These are phyloP conservation scores for Rhinophrynus dorsalis DNA, from an alignment of 2,797 vertebrate genomes.

Conservation along the genomic window DNA sequence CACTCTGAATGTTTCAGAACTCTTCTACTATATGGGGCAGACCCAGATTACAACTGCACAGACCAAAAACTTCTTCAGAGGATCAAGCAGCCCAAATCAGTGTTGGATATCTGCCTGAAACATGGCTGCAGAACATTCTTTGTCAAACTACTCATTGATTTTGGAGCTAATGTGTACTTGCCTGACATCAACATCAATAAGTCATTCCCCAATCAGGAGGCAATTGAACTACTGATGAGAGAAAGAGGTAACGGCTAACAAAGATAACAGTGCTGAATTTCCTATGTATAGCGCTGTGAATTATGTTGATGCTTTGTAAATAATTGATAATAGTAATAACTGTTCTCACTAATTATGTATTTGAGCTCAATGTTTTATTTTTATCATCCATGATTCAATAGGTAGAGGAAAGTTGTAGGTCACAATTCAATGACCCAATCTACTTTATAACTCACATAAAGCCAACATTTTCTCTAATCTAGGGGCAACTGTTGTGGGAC, in stretches of 20 bases:
- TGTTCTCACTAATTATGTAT: too few relatives aligned
- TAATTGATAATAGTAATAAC: too few relatives aligned
- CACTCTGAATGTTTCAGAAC: constrained; percentile 87
- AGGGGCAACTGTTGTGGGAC: too few relatives aligned
- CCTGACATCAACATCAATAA: constrained; percentile 67
- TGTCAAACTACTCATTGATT: constrained; percentile 87
- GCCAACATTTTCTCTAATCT: too few relatives aligned
- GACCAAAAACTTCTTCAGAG: constrained; percentile 76
- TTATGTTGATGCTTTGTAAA: too few relatives aligned
- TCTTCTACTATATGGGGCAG: constrained; percentile 83
- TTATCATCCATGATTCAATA: too few relatives aligned
- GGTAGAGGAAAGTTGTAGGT: too few relatives aligned
- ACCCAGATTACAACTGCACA: constrained; percentile 90
- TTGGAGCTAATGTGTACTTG: constrained; percentile 87
- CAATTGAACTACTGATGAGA: constrained; percentile 75
- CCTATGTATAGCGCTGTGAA: too few relatives aligned
- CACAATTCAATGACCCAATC: too few relatives aligned
- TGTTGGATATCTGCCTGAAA: constrained; percentile 86
- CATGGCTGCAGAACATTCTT: constrained; percentile 80
- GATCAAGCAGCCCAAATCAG: constrained; percentile 83
- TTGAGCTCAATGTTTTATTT: too few relatives aligned
- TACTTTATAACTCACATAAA: too few relatives aligned
- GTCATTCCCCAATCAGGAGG: constrained; percentile 68
- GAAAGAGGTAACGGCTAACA: constrained; percentile 82
- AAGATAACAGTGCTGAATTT: too few relatives aligned